These are phyloP conservation scores for Lagria hirta DNA, from an alignment of 2,888 invertebrate genomes.

Conservation along the genomic window DNA sequence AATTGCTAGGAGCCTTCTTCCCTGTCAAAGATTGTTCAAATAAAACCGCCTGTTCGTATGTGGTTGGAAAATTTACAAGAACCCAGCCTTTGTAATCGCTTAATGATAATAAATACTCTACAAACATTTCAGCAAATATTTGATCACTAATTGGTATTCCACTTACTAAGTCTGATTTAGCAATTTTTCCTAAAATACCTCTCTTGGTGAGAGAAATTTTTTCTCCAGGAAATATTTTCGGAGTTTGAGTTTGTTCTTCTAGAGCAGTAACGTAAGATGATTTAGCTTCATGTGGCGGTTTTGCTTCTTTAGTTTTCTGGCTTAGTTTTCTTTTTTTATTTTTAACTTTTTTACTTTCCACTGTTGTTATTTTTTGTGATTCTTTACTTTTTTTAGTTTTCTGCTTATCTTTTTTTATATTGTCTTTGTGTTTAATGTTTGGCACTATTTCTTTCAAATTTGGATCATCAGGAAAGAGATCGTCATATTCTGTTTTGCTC, in stretches of 20 bases:
- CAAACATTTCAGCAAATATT: conserved; percentile 60
- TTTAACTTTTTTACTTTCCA: conserved; percentile 7
- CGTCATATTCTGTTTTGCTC: conserved; percentile 56
- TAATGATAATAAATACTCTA: conserved; percentile 60
- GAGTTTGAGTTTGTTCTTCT: conserved; percentile 62
- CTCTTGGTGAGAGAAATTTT: conserved; percentile 56
- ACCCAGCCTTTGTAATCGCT: conserved; percentile 58
- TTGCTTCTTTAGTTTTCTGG: conserved; percentile 1
- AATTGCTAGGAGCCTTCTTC: conserved; percentile 54
- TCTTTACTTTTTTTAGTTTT: conserved; percentile 33
- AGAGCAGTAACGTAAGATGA: conserved; percentile 9
- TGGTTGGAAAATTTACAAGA: conserved; percentile 65
- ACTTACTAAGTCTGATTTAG: conserved; percentile 57
- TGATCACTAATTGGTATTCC: conserved; percentile 58
- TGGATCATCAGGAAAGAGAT: conserved; percentile 45
- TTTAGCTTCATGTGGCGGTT: neutral
- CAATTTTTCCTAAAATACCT: conserved; percentile 61
- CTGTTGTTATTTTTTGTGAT: conserved; percentile 47
- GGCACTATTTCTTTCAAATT: conserved; percentile 39
- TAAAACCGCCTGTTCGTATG: conserved; percentile 60
- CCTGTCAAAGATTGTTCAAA: conserved; percentile 64
- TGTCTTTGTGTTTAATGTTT: conserved; percentile 52
- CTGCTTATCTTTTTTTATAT: conserved; percentile 38
- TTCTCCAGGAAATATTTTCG: conserved; percentile 61
- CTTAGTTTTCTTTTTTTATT: conserved; percentile 24